Evolutionary conservation across 1,140 invertebrate genomes (phyloP).

Genomic region (Colletes latitarsis): DNA sequence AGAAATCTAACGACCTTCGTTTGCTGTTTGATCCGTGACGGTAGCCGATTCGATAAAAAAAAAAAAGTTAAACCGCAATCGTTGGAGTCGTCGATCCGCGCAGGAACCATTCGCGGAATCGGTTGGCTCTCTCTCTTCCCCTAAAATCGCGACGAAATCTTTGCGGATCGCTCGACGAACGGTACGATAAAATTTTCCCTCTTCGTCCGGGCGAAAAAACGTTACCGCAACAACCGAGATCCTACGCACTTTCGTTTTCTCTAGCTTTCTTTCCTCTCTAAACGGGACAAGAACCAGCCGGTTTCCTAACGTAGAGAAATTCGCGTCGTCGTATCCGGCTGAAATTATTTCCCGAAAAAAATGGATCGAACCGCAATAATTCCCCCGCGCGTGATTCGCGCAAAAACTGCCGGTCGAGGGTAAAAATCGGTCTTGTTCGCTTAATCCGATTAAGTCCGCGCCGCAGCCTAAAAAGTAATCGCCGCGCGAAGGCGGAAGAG

Average conservation of each 20-base stretch:
- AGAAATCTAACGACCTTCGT: constrained; percentile 66
- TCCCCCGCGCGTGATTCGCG: not conserved
- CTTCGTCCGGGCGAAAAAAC: not conserved
- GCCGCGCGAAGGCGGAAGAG: constrained; percentile 10
- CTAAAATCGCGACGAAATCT: constrained; percentile 39
- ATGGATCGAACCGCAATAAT: not conserved
- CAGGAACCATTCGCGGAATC: constrained; percentile 50
- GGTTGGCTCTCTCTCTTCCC: constrained; percentile 21
- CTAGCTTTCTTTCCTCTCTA: not conserved
- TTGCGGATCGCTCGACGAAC: not conserved
- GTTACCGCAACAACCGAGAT: not conserved
- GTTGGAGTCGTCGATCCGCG: constrained; percentile 27
- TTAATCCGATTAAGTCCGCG: not conserved
- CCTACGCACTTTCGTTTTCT: constrained; percentile 29
- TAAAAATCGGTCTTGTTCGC: not conserved
- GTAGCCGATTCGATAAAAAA: constrained; percentile 41
- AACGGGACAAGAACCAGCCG: not conserved
- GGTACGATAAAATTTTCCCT: not conserved
- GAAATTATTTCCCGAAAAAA: not conserved
- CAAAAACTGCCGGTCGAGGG: not conserved
- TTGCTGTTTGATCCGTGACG: constrained; percentile 46
- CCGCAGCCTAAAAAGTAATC: not conserved
- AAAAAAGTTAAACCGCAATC: constrained; percentile 55
- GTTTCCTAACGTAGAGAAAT: not conserved
- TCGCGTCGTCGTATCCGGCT: not conserved